These are phyloP conservation scores for Phortica okadai DNA, from an alignment of 2,888 invertebrate species.

Conservation along the genomic window DNA sequence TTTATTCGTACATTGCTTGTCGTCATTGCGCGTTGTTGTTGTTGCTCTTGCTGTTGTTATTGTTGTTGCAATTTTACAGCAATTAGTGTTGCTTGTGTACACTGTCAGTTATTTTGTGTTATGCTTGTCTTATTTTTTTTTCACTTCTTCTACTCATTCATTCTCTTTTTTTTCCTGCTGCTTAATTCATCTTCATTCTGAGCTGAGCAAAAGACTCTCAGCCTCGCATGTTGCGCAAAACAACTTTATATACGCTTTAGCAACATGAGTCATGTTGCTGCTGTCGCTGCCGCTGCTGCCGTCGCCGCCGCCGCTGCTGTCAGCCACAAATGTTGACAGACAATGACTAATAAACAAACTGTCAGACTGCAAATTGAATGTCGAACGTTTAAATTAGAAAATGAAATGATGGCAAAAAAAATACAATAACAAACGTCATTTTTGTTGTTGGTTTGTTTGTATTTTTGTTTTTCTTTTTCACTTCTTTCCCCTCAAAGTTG, in stretches of 20 bases:
- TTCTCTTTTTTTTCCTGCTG: constrained; percentile 13
- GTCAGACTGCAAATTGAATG: constrained; percentile 27
- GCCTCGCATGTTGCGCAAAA: neutral
- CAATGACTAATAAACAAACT: constrained; percentile 32
- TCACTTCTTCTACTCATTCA: neutral
- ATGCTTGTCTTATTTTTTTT: constrained; percentile 29
- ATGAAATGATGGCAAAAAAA: constrained; percentile 1
- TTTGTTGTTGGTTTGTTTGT: neutral
- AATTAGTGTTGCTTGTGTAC: constrained; percentile 62
- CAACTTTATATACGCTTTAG: constrained; percentile 41
- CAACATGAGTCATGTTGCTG: constrained; percentile 47
- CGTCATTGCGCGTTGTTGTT: constrained; percentile 41
- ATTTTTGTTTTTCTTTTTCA: no score
- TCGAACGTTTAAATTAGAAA: constrained; percentile 31
- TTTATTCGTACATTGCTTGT: constrained; percentile 33
- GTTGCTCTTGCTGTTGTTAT: constrained; percentile 34
- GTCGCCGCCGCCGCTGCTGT: constrained; percentile 7
- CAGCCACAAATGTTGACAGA: constrained; percentile 23
- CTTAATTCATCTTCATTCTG: neutral
- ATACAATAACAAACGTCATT: neutral
- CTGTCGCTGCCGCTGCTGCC: constrained; percentile 27
- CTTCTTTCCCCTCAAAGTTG: neutral
- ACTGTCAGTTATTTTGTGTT: constrained; percentile 58
- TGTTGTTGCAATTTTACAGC: constrained; percentile 57
- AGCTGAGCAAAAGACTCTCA: no score